These are phyloP conservation scores for Drosophila tripunctata DNA, from an alignment of 2,888 invertebrate genomes.

Conservation along the genomic window DNA sequence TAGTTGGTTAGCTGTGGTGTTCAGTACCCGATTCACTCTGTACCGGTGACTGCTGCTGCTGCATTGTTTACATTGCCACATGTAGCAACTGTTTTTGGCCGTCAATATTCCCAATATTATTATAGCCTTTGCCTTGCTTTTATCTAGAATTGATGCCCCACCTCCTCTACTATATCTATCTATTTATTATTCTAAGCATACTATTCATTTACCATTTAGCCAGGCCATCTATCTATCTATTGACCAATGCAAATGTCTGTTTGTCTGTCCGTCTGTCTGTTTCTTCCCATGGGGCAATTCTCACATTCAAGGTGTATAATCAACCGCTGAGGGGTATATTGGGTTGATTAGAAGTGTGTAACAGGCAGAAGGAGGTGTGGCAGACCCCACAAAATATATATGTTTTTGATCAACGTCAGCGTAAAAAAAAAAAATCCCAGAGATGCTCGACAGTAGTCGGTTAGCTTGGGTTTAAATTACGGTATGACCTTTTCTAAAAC, in stretches of 20 bases:
- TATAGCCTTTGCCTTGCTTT: constrained; percentile 28
- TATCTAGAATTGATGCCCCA: constrained; percentile 11
- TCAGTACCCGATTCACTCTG: constrained; percentile 10
- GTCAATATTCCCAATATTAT: constrained; percentile 39
- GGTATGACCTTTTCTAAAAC: too few relatives aligned
- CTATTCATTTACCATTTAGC: constrained; percentile 61
- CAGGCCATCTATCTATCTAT: constrained; percentile 44
- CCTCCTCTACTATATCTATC: constrained; percentile 16
- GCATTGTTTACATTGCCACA: constrained; percentile 51
- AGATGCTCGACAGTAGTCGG: too few relatives aligned
- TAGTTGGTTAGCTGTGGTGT: constrained; percentile 14
- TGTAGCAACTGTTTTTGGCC: constrained; percentile 38
- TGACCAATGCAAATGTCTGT: constrained; percentile 5
- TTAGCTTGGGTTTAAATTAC: too few relatives aligned
- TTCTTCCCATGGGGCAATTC: too few relatives aligned
- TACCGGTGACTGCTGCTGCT: constrained; percentile 17
- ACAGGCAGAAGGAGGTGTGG: too few relatives aligned
- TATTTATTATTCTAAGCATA: constrained; percentile 77
- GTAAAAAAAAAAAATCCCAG: too few relatives aligned
- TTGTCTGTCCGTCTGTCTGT: too few relatives aligned
- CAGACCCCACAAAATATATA: too few relatives aligned
- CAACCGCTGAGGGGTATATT: too few relatives aligned
- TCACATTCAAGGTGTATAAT: too few relatives aligned
- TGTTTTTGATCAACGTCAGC: too few relatives aligned
- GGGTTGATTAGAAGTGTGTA: too few relatives aligned